Evolutionary conservation across 2,113 vertebrate species (phyloP).

Genomic region (Trichechus manatus): DNA sequence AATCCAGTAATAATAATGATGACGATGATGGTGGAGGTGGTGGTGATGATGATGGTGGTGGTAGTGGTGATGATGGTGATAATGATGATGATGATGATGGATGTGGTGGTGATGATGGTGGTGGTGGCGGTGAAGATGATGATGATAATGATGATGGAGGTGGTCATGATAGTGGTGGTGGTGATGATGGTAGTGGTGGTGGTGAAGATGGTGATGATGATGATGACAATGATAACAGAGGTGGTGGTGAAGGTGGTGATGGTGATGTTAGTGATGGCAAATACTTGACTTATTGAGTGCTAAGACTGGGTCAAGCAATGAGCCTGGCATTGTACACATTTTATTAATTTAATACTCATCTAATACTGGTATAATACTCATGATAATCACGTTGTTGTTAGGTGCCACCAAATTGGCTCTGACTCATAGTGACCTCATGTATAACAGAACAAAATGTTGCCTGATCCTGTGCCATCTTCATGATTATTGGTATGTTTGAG

Average conservation of each 20-base stretch:
- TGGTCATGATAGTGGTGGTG: accelerated
- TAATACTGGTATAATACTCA: neutral
- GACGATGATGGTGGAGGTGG: accelerated
- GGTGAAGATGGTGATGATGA: too few relatives aligned
- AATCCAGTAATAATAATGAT: neutral
- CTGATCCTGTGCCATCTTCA: too few relatives aligned
- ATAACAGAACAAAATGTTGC: too few relatives aligned
- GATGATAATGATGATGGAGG: neutral
- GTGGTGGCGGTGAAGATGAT: neutral
- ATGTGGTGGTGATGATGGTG: neutral
- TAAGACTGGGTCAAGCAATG: neutral
- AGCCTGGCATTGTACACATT: neutral
- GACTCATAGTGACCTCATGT: too few relatives aligned
- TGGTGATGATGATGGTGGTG: accelerated
- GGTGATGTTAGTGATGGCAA: neutral
- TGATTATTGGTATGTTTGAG: too few relatives aligned
- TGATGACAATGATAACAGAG: too few relatives aligned
- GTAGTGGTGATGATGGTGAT: too few relatives aligned
- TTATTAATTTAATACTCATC: neutral
- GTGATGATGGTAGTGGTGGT: neutral
- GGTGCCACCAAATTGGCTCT: too few relatives aligned
- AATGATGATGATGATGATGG: neutral
- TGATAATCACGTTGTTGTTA: too few relatives aligned
- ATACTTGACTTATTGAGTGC: too few relatives aligned
- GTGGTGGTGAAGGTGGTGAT: too few relatives aligned